Base-by-base conservation (phyloP, 2,888 invertebrate genomes). In the Amblyteles armatorius region DNA sequence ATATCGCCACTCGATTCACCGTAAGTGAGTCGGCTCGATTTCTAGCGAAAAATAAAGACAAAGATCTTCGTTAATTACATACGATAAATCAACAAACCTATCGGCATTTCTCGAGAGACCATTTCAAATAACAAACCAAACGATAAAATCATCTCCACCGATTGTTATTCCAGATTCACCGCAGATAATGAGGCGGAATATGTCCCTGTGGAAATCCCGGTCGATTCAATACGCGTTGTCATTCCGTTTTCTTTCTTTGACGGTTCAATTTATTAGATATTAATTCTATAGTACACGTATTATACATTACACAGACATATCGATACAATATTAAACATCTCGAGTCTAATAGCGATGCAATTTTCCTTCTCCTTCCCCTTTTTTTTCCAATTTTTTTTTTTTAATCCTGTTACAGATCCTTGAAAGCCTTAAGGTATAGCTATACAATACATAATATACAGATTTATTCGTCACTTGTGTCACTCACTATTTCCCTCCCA, bases 281-380 rank as follows among this genome's bases (percentile, higher is more conserved):
- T 78, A 72, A 69, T 19, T 79, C 86, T 87, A 87, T 86, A 40
- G 82, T 87, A 87, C 87, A 87, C 79, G 82, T 65, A 87, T 84
- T 79, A 79, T 83, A 87, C 80, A 86, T 78, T 84, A 84, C 86
- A 87, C 84, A 85, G 84, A 87, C 81, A 84, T 86, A 86, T 87
- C 86, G 84, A 83, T 86, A 86, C 86, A 87, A 84, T 86, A 84
- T 84, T 79, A 82, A 82, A 87, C 84, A 84, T 84, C 82, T 84
- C 83, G 79, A 84, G 77, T 52, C 69, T 68, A 77, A 74, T 76
- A 67, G 71, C 71, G 50, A 71, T 60, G 60, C 68, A 50, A 40
- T 48, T 19, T 36, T 48, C 52, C 50, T 33, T 77, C 29, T 67
- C 67, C 19, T 19, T 44, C 22, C 7, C 6, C 36, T 19, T 60